Conservation (phyloP, 2,888 invertebrate species). For the Limnephilus rhombicus region DNA sequence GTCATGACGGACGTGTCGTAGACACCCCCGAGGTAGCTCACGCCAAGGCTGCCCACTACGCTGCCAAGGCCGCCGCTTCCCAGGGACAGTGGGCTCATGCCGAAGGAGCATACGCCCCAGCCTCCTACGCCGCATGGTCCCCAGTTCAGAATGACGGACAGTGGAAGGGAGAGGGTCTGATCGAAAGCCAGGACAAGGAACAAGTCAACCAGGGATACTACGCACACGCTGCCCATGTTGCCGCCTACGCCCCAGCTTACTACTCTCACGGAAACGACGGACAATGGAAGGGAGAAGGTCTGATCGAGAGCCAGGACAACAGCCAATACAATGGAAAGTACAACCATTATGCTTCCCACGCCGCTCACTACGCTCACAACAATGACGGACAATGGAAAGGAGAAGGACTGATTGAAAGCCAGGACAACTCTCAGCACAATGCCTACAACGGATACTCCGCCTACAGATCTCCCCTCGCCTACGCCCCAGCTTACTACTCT, state of each 20-base stretch:
- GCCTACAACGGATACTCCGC: constrained; percentile 72
- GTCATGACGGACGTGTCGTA: constrained; percentile 79
- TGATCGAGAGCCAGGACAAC: constrained; percentile 43
- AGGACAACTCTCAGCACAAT: constrained; percentile 68
- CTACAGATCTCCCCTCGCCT: constrained; percentile 69
- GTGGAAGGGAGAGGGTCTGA: constrained; percentile 55
- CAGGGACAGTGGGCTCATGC: constrained; percentile 42
- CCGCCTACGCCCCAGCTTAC: constrained; percentile 26
- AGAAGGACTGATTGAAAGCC: constrained; percentile 53
- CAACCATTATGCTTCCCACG: constrained; percentile 6
- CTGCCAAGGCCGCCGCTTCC: constrained; percentile 73
- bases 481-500: constrained; percentile 15
- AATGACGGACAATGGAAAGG: constrained; percentile 54
- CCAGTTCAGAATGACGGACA: constrained; percentile 29
- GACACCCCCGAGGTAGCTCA: constrained; percentile 81
- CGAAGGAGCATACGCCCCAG: constrained; percentile 44
- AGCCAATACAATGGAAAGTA: constrained; percentile 22
- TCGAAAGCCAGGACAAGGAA: constrained; percentile 49
- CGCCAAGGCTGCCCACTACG: constrained; percentile 77
- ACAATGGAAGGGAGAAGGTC: constrained; percentile 48
- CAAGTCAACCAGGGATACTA: neutral
- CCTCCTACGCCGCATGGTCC: constrained; percentile 18
- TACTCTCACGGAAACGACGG: neutral
- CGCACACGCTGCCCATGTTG: constrained; percentile 8
- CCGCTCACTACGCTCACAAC: constrained; percentile 22